Base-by-base conservation (phyloP, 2,113 vertebrate genomes). In the Theristicus caerulescens region DNA sequence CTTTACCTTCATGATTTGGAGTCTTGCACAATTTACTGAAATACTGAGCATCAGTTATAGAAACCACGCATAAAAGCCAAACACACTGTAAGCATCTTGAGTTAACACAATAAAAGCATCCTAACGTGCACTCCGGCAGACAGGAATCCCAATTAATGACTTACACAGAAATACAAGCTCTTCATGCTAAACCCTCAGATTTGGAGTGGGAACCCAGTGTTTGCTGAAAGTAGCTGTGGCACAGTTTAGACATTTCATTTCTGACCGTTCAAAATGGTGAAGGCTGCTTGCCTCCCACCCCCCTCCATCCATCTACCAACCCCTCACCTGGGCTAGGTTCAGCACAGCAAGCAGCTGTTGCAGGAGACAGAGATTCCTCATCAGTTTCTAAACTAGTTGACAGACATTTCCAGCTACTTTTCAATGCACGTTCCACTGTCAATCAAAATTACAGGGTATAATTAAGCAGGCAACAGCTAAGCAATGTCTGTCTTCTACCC, bases 391-490 rank as follows among this genome's bases (percentile, higher is more conserved):
- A 94, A 88, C 42, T 13, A 73, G 34, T 0, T 81, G 67, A 70
- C 86, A 97, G 93, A 54, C 29, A 83, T 51, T 88, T 86, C 86
- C 93, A 96, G 77, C 72, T 89, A 61, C 83, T 90, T 92, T 78
- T 86, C 93, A 83, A 81, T 54, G 72, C 83, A 91, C 4, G 10
- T 84, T 96, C 80, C 83, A 66, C 51, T 71, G 86, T 29, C 94
- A 94, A n/a, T 92, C 91, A 95, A 94, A 95, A 95, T 88, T 92
- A 86, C 59, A 95, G 46, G 69, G 51, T 94, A 96, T 91, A 94
- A 97, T 96, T 97, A 96, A 92, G 69, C 80, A 95, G 59, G 76
- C 88, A 96, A 92, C 42, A 96, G 82, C 52, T 94, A 96, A 94
- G 89, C 83, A 94, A 62, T 70, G 72, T 78, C 88, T 96, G 77